These are phyloP conservation scores for Onychomys arenicola DNA, from an alignment of 2,797 vertebrate genomes.

Conservation along the genomic window DNA sequence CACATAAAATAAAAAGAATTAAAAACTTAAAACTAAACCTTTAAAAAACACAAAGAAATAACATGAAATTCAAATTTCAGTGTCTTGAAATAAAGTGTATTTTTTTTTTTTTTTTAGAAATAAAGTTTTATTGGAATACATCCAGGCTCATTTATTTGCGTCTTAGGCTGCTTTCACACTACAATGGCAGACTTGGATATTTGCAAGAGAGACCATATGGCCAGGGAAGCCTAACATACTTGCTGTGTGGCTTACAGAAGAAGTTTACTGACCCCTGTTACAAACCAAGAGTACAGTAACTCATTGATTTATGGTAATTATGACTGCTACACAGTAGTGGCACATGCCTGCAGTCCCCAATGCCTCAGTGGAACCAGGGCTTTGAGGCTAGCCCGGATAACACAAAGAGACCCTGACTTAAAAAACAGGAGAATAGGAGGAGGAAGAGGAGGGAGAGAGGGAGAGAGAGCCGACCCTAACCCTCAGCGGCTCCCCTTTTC, in stretches of 20 bases:
- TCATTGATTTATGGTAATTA: conserved; percentile 25
- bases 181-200: conserved; percentile 20
- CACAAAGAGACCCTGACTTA: neutral
- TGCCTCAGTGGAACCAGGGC: neutral
- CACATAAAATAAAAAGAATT: neutral
- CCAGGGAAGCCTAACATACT: conserved; percentile 44
- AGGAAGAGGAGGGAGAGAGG: no score
- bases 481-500: neutral
- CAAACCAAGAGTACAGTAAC: conserved; percentile 23
- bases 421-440: neutral
- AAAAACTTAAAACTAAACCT: neutral
- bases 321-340: neutral
- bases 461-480: neutral
- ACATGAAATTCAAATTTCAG: conserved; percentile 21
- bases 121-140: conserved; percentile 63
- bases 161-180: conserved; percentile 39
- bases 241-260: conserved; percentile 36
- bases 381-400: neutral
- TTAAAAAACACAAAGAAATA: conserved; percentile 47
- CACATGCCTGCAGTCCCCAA: neutral
- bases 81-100: conserved; percentile 30
- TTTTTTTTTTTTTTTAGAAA: conserved; percentile 2
- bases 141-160: conserved; percentile 27
- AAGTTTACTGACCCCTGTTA: conserved; percentile 16
- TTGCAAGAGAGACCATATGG: conserved; percentile 55